Base-by-base conservation (phyloP, 2,113 vertebrate species). In the Oenanthe melanoleuca region DNA sequence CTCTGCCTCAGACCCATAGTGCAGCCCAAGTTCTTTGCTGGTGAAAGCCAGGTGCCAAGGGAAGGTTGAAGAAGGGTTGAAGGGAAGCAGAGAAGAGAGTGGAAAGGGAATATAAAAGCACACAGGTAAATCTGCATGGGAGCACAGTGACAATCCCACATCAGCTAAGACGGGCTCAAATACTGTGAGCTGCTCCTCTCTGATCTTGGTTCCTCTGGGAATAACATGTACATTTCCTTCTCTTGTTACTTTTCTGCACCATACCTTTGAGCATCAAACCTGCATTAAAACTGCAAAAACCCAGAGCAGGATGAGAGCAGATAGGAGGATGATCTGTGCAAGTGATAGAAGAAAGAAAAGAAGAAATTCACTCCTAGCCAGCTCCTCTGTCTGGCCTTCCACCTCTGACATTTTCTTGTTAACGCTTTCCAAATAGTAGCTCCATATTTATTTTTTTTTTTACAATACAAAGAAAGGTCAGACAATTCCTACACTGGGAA, bases 381-480 rank as follows among this genome's bases (percentile, higher is more conserved):
- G 45, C 29, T 74, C 24, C 50, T 42, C 55, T 22, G 7, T 21
- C 69, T 74, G 53, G 37, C 29, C 57, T 86, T 81, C 29, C 38
- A 65, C 16, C 42, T 72, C 84, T 70, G 81, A 72, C 17, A 64
- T 91, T 94, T 75, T 80, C 66, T 82, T 79, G 33, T 72, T 86
- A 91, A 57, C 0, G 0, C 38, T 90, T 80, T 64, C 66, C 88
- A 91, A 33, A 72, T 4, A 88, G 66, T 53, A 89, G 63, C 25
- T 81, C 57, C 5, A 40, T 29, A 21, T 61, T n/a, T 49, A 60
- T 64, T 33, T 69, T 55, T 55, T 4, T 63, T 55, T 33, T 44
- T 69, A 88, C 29, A 91, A 57, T 59, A 77, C 55, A 89, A 88
- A 81, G 31, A 93, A 93, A 94, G 60, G 67, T 56, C 89, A 95